Percentiles rank a stretch among this genome's conserved stretches.
phyloP scores from a whole-genome alignment of 37 sponge, comb jelly and placozoan species.

The Petrosia ficiformis region DNA sequence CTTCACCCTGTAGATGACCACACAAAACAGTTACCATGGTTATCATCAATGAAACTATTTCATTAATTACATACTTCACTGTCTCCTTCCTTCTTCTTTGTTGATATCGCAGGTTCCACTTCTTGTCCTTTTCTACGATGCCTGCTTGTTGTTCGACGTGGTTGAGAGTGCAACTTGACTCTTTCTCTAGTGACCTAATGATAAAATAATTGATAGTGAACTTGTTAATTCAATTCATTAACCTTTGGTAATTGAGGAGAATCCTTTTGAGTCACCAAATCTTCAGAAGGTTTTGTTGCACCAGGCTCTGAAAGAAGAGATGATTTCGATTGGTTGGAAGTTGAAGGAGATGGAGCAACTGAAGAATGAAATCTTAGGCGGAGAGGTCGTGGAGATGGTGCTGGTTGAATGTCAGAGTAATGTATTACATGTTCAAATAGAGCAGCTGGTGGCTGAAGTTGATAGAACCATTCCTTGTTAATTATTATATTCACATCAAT shows the following conservation, averaged over 20 bases:
- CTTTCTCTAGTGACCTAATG: background rate
- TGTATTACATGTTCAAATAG: slow-evolving; percentile 5
- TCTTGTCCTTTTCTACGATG: background rate
- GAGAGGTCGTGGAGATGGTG: background rate
- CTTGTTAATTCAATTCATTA: background rate
- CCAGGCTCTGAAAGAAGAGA: too few species aligned
- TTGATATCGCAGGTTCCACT: background rate
- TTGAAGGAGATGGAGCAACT: slow-evolving; percentile 4
- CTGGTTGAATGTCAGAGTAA: background rate
- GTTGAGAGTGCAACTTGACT: background rate
- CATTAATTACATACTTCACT: background rate
- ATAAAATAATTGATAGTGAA: background rate
- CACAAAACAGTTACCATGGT: background rate
- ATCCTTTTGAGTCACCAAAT: too few species aligned
- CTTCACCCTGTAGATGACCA: background rate
- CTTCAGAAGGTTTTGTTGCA: too few species aligned
- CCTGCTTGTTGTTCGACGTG: background rate
- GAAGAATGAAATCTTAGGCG: background rate
- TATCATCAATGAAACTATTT: background rate
- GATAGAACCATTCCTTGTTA: slow-evolving; percentile 2
- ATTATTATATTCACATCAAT: background rate
- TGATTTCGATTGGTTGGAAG: background rate
- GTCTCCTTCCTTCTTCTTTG: background rate
- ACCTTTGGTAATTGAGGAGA: background rate
- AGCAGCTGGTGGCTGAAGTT: background rate